Base-by-base conservation (phyloP, 1,140 invertebrate genomes). In the Drosophila suzukii region DNA sequence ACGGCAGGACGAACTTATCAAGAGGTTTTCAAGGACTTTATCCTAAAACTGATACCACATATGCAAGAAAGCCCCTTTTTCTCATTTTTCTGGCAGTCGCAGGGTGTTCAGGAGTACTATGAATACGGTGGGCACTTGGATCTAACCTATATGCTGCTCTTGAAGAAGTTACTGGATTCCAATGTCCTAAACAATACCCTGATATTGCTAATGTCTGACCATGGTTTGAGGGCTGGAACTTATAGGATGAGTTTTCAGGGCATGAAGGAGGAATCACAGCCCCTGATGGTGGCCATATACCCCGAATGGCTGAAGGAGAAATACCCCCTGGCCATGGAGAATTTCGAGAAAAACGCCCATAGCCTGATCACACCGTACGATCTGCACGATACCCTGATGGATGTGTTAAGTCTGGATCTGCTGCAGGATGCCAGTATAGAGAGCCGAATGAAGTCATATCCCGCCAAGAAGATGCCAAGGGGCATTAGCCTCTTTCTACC, bases 151-250 rank as follows among this genome's bases (percentile, higher is more conserved):
- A 0, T 54, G 38, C 43, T 32, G 15, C 32, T 78, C 1, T n/a
- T 86, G 3, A 20, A 50, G 11, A 15, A 5, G 0, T 3, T 86
- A 1, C 15, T 53, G 7, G 10, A 44, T 0, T 30, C 43, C 0
- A 93, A 94, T 0, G 91, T 94, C 8, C 90, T 96, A 43, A 94
- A 96, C 43, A 93, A 95, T 41, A 95, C 96, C 0, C 92, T 96
- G 72, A 80, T 98, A 0, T 93, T 99, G 7, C 94, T 98, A 6
- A 93, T 98, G 81, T 98, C 97, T 75, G 98, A 99, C 91, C 98
- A 99, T 91, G 98, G 98, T 0, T 96, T 97, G 81, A 92, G 98
- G 15, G 39, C 24, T 1, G 98, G 96, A 92, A 96, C 97, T 2
- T 94, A 94, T 44, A 83, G 93, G 11, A 79, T 85, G 44, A 98